Evolutionary conservation across 2,797 vertebrate genomes (phyloP), one percentile per base, ranked within the genome.

Genomic region (Nothura maculosa): DNA sequence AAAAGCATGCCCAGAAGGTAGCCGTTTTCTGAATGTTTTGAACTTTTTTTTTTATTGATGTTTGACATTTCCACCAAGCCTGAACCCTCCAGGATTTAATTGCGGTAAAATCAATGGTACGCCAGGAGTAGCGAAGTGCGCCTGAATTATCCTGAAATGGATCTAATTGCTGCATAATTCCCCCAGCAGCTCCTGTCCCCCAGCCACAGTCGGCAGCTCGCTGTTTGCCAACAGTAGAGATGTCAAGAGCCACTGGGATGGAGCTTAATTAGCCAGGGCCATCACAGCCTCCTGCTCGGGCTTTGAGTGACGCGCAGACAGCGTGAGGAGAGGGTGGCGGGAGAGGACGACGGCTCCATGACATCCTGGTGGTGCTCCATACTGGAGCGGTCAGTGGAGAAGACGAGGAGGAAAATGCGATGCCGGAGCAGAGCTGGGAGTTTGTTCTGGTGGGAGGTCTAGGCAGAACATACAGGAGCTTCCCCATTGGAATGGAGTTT

Each of bases 121-220:
- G 72, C 42, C 50, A 82, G 54, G 74, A 93, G 62, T 81, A 94
- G 86, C 82, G 73, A 92, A 45, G 55, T 81, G 58, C 92, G 68
- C 79, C 67, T 89, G 87, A 95, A 90, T 92, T 90, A 90, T 58
- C 88, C 93, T 89, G 89, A 96, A 96, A 95, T 69, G 89, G 84
- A 86, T 81, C 48, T 93, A 96, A 96, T 64, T 96, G 90, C 79
- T 80, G 66, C 47, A 30, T 60, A 93, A 87, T 34, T 90, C 81
- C 76, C 47, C 8, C 81, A 92, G 66, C 55, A 82, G 58, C 84
- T 64, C 75, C 78, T 66, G 61, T 91, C 86, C 81, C 78, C 34
- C 76, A 93, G 78, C 42, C 81, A 92, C 81, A 82, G 47, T 75
- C 85, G 88, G 90, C 77, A 94, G 79, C 78, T 96, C 42, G 45